These are phyloP conservation scores for Scarus forsteni DNA, from an alignment of 2,797 vertebrate genomes.

Conservation along the genomic window DNA sequence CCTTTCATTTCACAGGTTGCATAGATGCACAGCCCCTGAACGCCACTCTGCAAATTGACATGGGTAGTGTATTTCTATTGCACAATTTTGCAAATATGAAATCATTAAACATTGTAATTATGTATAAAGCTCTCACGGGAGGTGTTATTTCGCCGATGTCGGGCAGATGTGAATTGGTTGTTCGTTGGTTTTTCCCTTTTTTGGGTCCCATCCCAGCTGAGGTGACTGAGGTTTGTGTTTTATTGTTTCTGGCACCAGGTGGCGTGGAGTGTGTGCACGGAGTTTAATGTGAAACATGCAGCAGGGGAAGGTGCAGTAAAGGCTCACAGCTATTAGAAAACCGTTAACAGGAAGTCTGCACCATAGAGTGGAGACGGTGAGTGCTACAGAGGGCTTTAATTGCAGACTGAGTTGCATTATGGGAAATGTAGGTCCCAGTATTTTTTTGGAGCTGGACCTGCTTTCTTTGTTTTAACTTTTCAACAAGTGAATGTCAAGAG, in stretches of 20 bases:
- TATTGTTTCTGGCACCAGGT: constrained; percentile 56
- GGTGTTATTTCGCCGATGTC: constrained; percentile 23
- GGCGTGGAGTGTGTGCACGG: constrained; percentile 1
- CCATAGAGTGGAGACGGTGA: constrained; percentile 4
- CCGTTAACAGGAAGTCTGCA: background rate
- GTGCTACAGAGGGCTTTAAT: background rate
- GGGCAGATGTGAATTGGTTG: constrained; percentile 4
- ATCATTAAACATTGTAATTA: constrained; percentile 63
- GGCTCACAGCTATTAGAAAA: background rate
- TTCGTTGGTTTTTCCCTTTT: background rate
- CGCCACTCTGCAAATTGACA: constrained; percentile 39
- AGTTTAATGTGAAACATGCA: constrained; percentile 31
- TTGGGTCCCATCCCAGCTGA: constrained; percentile 21
- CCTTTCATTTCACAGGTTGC: constrained; percentile 57
- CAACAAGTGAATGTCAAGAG: background rate
- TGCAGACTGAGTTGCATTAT: background rate
- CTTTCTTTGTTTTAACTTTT: background rate
- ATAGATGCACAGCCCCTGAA: constrained; percentile 43
- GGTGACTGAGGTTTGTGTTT: constrained; percentile 44
- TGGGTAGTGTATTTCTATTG: constrained; percentile 50
- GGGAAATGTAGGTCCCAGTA: constrained; percentile 1
- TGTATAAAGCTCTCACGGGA: constrained; percentile 38
- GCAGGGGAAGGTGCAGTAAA: constrained; percentile 18
- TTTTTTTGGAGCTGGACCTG: background rate
- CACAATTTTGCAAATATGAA: constrained; percentile 65